These are phyloP conservation scores for Dasysyrphus albostriatus DNA, from an alignment of 2,888 invertebrate species.

Conservation along the genomic window DNA sequence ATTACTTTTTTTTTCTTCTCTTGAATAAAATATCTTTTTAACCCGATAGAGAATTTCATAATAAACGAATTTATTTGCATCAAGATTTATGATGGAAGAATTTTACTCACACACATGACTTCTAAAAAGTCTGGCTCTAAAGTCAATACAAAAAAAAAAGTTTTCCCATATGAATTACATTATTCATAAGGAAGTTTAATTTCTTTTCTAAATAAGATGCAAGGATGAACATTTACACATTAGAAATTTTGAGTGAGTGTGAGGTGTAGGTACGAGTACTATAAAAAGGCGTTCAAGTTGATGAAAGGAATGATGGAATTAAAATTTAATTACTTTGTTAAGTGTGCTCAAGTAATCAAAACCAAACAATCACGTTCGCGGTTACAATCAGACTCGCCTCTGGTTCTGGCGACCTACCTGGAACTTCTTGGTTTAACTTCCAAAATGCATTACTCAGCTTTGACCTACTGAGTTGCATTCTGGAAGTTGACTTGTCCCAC, in stretches of 20 bases:
- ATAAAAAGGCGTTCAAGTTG: not conserved
- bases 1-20: not conserved
- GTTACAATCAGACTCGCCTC: no score
- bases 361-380: no score
- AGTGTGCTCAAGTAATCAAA: no score
- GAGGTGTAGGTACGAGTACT: no score
- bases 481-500: no score
- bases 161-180: slow-evolving; percentile 26
- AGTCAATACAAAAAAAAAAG: slow-evolving; percentile 30
- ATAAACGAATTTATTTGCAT: not conserved
- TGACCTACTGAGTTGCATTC: no score
- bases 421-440: no score
- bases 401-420: no score
- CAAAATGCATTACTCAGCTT: no score
- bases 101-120: not conserved
- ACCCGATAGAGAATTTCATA: not conserved
- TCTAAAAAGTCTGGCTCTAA: slow-evolving; percentile 5
- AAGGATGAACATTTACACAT: slow-evolving; percentile 16
- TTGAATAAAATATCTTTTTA: slow-evolving; percentile 5
- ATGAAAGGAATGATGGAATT: no score
- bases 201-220: slow-evolving; percentile 17
- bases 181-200: slow-evolving; percentile 14
- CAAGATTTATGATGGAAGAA: not conserved
- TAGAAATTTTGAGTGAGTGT: not conserved
- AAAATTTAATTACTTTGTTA: no score